Percentiles rank a stretch among this genome's conserved stretches.
Conservation (phyloP, 2,797 vertebrate genomes). For the Danio choprae region DNA sequence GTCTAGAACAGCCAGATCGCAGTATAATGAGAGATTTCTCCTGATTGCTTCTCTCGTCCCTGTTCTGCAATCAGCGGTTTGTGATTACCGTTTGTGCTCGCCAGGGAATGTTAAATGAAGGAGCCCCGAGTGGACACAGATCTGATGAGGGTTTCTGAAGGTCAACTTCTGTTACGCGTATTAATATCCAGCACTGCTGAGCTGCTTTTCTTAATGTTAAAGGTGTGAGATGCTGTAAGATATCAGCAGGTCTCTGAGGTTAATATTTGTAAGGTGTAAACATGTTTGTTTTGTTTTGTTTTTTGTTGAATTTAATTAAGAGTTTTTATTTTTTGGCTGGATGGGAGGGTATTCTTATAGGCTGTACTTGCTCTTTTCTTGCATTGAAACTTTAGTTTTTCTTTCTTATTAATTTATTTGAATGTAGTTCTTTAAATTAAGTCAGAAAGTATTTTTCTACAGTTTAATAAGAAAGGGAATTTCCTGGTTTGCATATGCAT, state of each 20-base stretch:
- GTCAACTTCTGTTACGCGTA: constrained; percentile 15
- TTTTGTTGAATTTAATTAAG: too few species aligned
- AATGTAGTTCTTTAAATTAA: too few species aligned
- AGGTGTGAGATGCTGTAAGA: constrained; percentile 9
- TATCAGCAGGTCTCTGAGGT: constrained; percentile 4
- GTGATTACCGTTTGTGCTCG: constrained; percentile 34
- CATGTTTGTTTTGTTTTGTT: too few species aligned
- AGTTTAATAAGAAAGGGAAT: too few species aligned
- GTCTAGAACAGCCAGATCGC: constrained; percentile 28
- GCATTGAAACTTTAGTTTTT: neutral
- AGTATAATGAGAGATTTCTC: constrained; percentile 43
- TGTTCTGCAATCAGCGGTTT: constrained; percentile 35
- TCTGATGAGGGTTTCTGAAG: constrained; percentile 33
- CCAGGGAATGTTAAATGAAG: constrained; percentile 28
- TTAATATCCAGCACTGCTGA: constrained; percentile 16
- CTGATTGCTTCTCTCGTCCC: constrained; percentile 35
- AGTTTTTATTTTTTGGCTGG: neutral
- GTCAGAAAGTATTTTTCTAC: too few species aligned
- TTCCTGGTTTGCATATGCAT: too few species aligned
- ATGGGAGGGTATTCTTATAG: too few species aligned
- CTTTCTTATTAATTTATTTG: neutral
- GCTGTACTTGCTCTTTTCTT: too few species aligned
- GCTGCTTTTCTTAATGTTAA: constrained; percentile 5
- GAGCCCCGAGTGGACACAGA: constrained; percentile 29
- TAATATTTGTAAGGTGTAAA: neutral